Evolutionary conservation across 1,140 invertebrate species (phyloP), one percentile per base, ranked within the genome.

Genomic region (Trachelipus rathkii): DNA sequence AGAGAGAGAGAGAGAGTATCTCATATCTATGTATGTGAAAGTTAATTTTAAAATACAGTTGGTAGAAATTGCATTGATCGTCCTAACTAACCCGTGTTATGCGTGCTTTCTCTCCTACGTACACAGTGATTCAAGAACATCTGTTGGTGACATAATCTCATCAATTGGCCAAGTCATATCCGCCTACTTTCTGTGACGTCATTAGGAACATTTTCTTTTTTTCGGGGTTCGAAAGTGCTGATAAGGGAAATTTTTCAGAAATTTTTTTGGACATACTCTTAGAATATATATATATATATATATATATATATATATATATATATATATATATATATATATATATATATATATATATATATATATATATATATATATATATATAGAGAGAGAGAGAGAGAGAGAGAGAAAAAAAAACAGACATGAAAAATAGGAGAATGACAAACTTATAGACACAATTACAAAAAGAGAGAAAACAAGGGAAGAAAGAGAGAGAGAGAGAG

Each of bases 221-320:
- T 60, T 50, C 46, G 46, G 8, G 19, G 19, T 1, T 13, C 3
- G 50, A 19, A 60, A 60, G 50, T 19, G 19, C 11, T 15, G 19
- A 60, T 60, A 60, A 60, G 50, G 50, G 50, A 33, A 6, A 60
- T 60, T 60, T 60, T 60, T 19, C 19, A 60, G 50, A 33, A 33
- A 33, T 3, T 33, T 33, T 33, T 33, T 33, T 33, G 33, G 6
- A 33, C 1, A 33, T 33, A 33, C 33, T 33, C 33, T 33, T 33
- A 33, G 33, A 33, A 33, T 60, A 60, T 60, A 60, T 60, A 60
- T 60, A 60, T 60, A 60, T 60, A 60, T 60, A 60, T 60, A 60
- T 60, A 60, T 60, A 60, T 60, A 60, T 60, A 60, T 60, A 60
- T 60, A 60, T 60, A 60, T 60, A 60, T 60, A 60, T 60, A 60